Evolutionary conservation across 2,113 vertebrate genomes (phyloP), one percentile per base, ranked within the genome.

Genomic region (Neoarius graeffei): DNA sequence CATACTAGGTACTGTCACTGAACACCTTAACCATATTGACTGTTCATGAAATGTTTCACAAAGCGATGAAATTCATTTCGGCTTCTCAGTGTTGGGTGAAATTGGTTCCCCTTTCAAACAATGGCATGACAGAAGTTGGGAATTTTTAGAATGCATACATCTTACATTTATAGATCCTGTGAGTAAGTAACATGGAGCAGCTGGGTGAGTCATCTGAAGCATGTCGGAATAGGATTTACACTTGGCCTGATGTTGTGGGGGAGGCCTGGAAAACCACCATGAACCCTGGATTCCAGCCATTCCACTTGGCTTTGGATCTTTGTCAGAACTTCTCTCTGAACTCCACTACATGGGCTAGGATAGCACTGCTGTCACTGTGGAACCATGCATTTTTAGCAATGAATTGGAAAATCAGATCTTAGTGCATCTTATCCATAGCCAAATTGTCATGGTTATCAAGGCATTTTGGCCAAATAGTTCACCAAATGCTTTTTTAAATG

Each of bases 201-300:
- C 90, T 89, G 87, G 83, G 85, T 76, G 66, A 84, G 76, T 85
- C 88, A 85, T 90, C 79, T 83, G 54, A 83, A 77, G 64, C 88
- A 90, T 19, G 87, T 89, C 77, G 52, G 85, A 79, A 27, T 62
- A 73, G 83, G 88, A 90, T 90, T 90, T 90, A 90, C 88, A 90
- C 85, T 83, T 52, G 57, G 90, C 42, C 50, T 71, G 57, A 67
- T 81, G 79, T 62, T 83, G 83, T 30, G 80, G 88, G 88, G 79
- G 85, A 71, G 87, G 82, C 64, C 30, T 82, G 77, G 35, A 83
- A 77, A 74, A 64, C 56, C 50, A 88, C 56, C 27, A 35, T 48
- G 52, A 56, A 59, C 50, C 80, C 52, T 59, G 86, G 90, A 90
- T 90, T 90, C 90, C 90, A 80, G 48, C 48, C 88, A 89, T 90